Conservation (phyloP, 1,140 invertebrate genomes). For the Habropoda laboriosa region DNA sequence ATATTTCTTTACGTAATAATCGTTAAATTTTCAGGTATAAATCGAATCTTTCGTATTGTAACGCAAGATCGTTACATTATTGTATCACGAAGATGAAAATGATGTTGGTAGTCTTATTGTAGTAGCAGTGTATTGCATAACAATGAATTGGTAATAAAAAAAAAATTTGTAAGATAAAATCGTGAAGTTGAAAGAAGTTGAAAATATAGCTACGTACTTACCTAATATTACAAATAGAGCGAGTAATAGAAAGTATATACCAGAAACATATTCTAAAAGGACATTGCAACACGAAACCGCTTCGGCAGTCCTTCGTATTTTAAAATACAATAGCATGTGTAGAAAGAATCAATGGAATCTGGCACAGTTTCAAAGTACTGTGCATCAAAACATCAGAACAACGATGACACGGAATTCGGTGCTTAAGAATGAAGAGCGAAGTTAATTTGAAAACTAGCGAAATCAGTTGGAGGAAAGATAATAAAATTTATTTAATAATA, state of each 20-base stretch:
- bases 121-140: too few species aligned
- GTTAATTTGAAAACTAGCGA: not conserved
- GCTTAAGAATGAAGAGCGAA: not conserved
- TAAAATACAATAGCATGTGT: slow-evolving; percentile 57
- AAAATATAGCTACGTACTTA: not conserved
- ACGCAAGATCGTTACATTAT: too few species aligned
- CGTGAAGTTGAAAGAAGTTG: not conserved
- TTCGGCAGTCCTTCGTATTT: slow-evolving; percentile 26
- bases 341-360: slow-evolving; percentile 37
- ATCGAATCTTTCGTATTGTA: not conserved
- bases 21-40: too few species aligned
- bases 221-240: not conserved
- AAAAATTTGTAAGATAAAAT: not conserved
- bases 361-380: slow-evolving; percentile 43
- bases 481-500: not conserved
- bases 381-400: slow-evolving; percentile 39
- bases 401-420: not conserved
- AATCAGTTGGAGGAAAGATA: too few species aligned
- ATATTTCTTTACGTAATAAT: not conserved
- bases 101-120: too few species aligned
- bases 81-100: too few species aligned
- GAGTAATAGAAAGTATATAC: not conserved
- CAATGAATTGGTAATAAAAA: too few species aligned
- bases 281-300: slow-evolving; percentile 45
- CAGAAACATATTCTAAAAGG: not conserved